phyloP scores from a whole-genome alignment of 2,888 invertebrate genomes.

The Drosophila mimetica region DNA sequence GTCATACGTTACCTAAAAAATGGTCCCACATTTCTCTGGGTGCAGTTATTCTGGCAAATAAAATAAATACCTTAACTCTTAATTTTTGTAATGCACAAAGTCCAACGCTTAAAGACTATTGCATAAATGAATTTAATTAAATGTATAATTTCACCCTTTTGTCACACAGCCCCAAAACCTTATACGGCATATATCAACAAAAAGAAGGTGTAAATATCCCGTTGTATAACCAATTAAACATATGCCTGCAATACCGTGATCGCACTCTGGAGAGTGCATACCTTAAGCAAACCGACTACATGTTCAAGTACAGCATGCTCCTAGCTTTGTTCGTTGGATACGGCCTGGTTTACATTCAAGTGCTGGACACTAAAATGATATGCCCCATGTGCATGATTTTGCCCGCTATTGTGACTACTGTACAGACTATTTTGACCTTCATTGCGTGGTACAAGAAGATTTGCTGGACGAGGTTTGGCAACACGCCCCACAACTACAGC shows the following conservation, averaged over 20 bases:
- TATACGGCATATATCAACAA: not conserved
- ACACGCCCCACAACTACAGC: not conserved
- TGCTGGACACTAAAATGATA: not conserved
- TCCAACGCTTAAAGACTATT: too few species aligned
- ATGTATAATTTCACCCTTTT: too few species aligned
- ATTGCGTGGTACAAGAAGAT: slow-evolving; percentile 91
- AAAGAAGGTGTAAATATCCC: not conserved
- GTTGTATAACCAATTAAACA: slow-evolving; percentile 8
- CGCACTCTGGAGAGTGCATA: slow-evolving; percentile 89
- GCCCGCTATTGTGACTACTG: not conserved
- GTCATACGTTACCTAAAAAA: too few species aligned
- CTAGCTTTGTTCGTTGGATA: slow-evolving; percentile 86
- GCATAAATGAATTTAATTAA: too few species aligned
- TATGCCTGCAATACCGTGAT: slow-evolving; percentile 87
- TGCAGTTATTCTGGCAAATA: too few species aligned
- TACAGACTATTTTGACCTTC: slow-evolving; percentile 84
- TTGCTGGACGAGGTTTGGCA: slow-evolving; percentile 87
- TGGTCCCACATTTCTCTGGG: too few species aligned
- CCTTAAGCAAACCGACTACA: slow-evolving; percentile 90
- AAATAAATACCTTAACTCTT: too few species aligned
- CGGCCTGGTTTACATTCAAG: slow-evolving; percentile 86
- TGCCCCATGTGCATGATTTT: fast-evolving
- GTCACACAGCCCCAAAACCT: not conserved
- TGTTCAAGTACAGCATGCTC: slow-evolving; percentile 92
- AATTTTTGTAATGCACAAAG: too few species aligned